Conservation (phyloP, 2,113 vertebrate genomes). For the Nycticorax nycticorax region DNA sequence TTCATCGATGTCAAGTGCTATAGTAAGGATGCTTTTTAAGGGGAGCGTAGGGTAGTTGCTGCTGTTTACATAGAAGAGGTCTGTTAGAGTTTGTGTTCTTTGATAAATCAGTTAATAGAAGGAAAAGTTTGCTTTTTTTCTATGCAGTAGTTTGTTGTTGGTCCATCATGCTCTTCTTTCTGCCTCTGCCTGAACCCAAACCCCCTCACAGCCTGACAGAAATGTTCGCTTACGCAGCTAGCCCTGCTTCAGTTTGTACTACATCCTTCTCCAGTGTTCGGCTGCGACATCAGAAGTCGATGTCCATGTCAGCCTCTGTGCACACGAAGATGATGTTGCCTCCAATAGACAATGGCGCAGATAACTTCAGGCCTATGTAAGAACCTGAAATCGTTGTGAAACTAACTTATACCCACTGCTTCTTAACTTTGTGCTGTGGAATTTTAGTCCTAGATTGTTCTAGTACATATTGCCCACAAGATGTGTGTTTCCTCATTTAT, state of each 20-base stretch:
- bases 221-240: constrained; percentile 83
- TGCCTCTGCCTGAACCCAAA: constrained; percentile 78
- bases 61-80: background rate
- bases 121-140: constrained; percentile 59
- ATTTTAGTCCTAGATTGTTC: constrained; percentile 63
- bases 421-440: constrained; percentile 70
- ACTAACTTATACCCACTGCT: constrained; percentile 64
- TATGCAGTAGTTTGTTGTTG: constrained; percentile 66
- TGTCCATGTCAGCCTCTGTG: constrained; percentile 84
- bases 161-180: constrained; percentile 79
- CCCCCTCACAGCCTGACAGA: constrained; percentile 83
- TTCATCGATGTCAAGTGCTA: background rate
- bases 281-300: constrained; percentile 85
- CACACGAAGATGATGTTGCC: constrained; percentile 85
- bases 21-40: background rate
- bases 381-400: constrained; percentile 70
- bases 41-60: background rate
- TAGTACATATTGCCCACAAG: constrained; percentile 53
- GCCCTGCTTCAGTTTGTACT: constrained; percentile 81
- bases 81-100: background rate
- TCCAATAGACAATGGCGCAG: constrained; percentile 86
- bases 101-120: constrained; percentile 39
- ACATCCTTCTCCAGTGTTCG: constrained; percentile 83
- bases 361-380: constrained; percentile 87
- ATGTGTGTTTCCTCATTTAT: constrained; percentile 30